Conservation (phyloP, 2,113 vertebrate genomes). For the Mungos mungo region DNA sequence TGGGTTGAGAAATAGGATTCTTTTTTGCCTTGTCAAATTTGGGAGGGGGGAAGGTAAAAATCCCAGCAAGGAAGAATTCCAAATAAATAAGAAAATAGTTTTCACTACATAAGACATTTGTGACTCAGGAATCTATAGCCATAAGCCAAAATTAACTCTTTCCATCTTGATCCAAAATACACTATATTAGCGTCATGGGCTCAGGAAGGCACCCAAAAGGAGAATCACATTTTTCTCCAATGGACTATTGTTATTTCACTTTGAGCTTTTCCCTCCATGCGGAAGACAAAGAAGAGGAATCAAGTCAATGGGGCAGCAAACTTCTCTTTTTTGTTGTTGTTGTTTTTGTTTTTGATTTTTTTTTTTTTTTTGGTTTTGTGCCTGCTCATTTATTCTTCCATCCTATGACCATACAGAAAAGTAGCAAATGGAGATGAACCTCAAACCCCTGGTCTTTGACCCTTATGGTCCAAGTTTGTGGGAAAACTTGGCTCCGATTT, state of each 20-base stretch:
- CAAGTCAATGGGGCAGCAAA: neutral
- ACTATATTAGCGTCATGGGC: neutral
- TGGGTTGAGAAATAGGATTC: neutral
- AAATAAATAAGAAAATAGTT: neutral
- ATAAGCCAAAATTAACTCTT: neutral
- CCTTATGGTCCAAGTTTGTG: neutral
- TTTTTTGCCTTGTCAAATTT: neutral
- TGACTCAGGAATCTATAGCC: neutral
- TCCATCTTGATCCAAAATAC: neutral
- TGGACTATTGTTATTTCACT: neutral
- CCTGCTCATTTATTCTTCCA: neutral
- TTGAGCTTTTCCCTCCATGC: neutral
- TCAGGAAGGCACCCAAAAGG: neutral
- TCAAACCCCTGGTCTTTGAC: neutral
- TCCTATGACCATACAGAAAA: neutral
- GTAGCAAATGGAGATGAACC: neutral
- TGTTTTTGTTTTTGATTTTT: too few relatives aligned
- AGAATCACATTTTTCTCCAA: neutral
- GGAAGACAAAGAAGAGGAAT: neutral
- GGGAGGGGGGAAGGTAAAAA: neutral
- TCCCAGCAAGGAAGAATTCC: neutral
- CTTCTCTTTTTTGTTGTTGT: neutral
- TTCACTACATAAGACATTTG: neutral
- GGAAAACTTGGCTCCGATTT: neutral
- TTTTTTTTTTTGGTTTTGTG: neutral